Conservation (phyloP, 2,113 vertebrate genomes). For the Ammodytes dubius region DNA sequence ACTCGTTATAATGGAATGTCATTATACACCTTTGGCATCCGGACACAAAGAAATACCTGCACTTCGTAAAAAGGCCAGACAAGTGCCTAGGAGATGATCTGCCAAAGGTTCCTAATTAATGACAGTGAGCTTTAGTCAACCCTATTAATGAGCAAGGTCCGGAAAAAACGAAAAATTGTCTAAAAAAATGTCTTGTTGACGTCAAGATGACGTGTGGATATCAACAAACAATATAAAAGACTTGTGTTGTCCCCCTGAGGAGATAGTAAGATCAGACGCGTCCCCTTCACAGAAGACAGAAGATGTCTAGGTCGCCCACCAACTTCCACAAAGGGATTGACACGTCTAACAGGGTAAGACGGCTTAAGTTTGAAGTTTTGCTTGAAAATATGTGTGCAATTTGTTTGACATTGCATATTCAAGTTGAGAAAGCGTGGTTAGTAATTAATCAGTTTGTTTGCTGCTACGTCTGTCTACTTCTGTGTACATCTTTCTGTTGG, state of each 20-base stretch:
- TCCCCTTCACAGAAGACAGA: conserved; percentile 22
- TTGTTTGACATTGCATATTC: background rate
- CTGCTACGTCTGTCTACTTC: background rate
- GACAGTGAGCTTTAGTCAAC: background rate
- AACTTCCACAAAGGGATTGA: conserved; percentile 60
- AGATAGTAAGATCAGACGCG: conserved; percentile 31
- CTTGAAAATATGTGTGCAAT: background rate
- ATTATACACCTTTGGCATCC: conserved; percentile 43
- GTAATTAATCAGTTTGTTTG: background rate
- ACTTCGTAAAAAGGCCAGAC: conserved; percentile 36
- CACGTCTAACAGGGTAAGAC: conserved; percentile 65
- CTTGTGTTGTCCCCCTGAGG: background rate
- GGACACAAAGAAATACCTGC: conserved; percentile 61
- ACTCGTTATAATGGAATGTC: conserved; percentile 60
- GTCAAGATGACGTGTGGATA: conserved; percentile 24
- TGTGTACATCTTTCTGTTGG: background rate
- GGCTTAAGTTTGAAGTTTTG: background rate
- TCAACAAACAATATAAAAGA: conserved; percentile 62
- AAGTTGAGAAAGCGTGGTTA: background rate
- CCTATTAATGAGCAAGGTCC: conserved; percentile 30
- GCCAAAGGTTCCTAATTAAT: conserved; percentile 62
- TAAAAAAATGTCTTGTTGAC: conserved; percentile 61
- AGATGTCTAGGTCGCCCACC: conserved; percentile 54
- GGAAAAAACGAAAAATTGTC: conserved; percentile 14
- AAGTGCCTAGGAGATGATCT: conserved; percentile 69